Evolutionary conservation across 2,113 vertebrate genomes (phyloP), one percentile per base, ranked within the genome.

Genomic region (Callipepla squamata): DNA sequence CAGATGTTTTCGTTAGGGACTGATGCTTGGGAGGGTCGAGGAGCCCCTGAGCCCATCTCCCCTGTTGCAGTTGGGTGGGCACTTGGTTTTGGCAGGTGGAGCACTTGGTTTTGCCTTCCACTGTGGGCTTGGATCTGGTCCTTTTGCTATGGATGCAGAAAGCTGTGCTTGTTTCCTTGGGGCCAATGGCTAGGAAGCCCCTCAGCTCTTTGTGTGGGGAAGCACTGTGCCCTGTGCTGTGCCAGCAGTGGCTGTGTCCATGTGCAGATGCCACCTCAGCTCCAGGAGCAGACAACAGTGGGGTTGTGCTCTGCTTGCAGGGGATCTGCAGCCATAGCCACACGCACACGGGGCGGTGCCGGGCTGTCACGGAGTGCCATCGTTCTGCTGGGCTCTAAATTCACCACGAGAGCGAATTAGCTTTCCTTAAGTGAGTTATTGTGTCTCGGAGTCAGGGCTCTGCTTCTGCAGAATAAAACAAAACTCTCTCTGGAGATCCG

Each of bases 341-440:
- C 11, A 7, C 40, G 36, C 36, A 40, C 0, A 1, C 40, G 72
- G 58, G 90, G 85, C 28, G 70, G 13, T 89, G 25, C 73, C 57
- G 21, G 80, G 80, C 77, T 93, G 85, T 55, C 38, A 2, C 22
- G 18, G 13, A 9, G n/a, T 13, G 65, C 47, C 5, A 1, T 65
- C 45, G 85, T 70, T 84, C 79, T n/a, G 13, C 69, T 2, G 7
- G 4, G 2, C 75, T 89, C 61, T 50, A 40, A 55, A 16, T 51
- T 85, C 73, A 6, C 26, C 1, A 3, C 83, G 68, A 44, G 82
- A 68, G 69, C 8, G 44, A 95, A 89, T 90, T 22, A 81, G 73
- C 83, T 80, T 55, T 55, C 44, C 77, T 90, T 59, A 75, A 94
- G 95, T 88, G 94, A 94, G 90, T 86, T 88, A 88, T 86, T 95